Evolutionary conservation across 2,113 vertebrate genomes (phyloP).

Genomic region (Synchiropus splendidus): DNA sequence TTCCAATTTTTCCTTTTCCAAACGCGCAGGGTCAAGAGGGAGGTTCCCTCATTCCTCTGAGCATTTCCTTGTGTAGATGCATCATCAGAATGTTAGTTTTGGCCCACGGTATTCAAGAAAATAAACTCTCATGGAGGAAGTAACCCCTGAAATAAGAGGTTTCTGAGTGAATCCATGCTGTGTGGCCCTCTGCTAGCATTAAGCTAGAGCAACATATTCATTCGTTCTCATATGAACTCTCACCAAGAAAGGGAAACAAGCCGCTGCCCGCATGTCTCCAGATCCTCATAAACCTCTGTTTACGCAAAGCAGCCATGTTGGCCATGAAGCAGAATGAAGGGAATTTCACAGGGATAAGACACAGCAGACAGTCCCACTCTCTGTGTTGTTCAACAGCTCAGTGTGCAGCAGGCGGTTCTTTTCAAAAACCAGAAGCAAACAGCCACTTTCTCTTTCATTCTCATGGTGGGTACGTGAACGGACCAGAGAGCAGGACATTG

Average conservation of each 20-base stretch:
- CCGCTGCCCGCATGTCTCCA: conserved; percentile 24
- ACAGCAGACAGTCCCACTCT: conserved; percentile 1
- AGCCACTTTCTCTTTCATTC: no score
- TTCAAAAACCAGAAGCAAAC: no score
- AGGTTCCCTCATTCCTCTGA: conserved; percentile 52
- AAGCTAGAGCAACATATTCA: conserved; percentile 40
- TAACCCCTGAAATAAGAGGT: conserved; percentile 60
- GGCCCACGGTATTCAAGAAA: conserved; percentile 55
- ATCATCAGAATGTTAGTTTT: conserved; percentile 61
- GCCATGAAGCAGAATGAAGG: conserved; percentile 33
- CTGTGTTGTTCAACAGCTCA: conserved; percentile 32
- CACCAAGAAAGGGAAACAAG: conserved; percentile 26
- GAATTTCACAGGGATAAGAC: conserved; percentile 52
- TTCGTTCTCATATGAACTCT: conserved; percentile 15
- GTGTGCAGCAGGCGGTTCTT: conserved; percentile 31
- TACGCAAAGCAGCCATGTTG: conserved; percentile 18
- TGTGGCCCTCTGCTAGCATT: conserved; percentile 52
- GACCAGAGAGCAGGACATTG: no score
- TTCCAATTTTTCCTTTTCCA: conserved; percentile 36
- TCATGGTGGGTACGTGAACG: no score
- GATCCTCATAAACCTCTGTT: conserved; percentile 34
- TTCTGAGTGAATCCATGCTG: conserved; percentile 46
- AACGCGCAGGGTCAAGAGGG: conserved; percentile 49
- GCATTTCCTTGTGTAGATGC: conserved; percentile 33
- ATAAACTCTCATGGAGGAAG: conserved; percentile 66